These are phyloP conservation scores for Scaptomyza reducta DNA, from an alignment of 2,888 invertebrate genomes.

Conservation along the genomic window DNA sequence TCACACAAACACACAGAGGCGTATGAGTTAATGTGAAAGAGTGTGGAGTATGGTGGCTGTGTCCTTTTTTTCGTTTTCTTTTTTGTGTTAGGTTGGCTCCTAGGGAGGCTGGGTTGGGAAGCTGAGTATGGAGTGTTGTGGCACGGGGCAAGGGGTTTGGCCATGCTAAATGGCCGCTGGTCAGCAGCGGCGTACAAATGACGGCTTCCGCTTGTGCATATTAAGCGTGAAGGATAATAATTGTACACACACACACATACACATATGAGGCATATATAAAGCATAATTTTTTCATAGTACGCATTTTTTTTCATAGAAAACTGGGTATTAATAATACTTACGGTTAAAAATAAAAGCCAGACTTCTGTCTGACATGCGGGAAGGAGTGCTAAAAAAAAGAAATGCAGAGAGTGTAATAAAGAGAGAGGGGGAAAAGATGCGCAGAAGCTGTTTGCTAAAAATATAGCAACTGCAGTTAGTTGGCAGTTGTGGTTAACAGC, in stretches of 20 bases:
- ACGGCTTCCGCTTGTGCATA: constrained; percentile 80
- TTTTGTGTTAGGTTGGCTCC: neutral
- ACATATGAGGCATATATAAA: constrained; percentile 29
- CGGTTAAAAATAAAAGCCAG: constrained; percentile 72
- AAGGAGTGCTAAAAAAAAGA: neutral
- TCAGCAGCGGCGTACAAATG: constrained; percentile 77
- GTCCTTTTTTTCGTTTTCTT: neutral
- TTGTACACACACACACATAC: constrained; percentile 61
- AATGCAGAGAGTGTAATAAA: no score
- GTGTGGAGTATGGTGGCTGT: neutral
- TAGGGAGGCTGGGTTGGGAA: neutral
- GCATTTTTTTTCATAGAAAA: constrained; percentile 48
- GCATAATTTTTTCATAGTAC: constrained; percentile 51
- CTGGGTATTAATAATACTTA: constrained; percentile 80
- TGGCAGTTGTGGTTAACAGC: constrained; percentile 36
- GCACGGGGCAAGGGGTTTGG: constrained; percentile 10
- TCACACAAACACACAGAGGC: constrained; percentile 4
- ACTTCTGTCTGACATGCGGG: constrained; percentile 61
- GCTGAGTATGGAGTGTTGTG: neutral
- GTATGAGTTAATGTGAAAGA: constrained; percentile 7
- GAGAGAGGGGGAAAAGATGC: neutral
- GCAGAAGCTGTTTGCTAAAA: constrained; percentile 30
- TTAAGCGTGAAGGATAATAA: constrained; percentile 80
- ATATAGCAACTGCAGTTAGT: constrained; percentile 35
- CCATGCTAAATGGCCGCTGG: constrained; percentile 73